phyloP scores from a whole-genome alignment of 2,113 vertebrate genomes.

The Tor tambroides region DNA sequence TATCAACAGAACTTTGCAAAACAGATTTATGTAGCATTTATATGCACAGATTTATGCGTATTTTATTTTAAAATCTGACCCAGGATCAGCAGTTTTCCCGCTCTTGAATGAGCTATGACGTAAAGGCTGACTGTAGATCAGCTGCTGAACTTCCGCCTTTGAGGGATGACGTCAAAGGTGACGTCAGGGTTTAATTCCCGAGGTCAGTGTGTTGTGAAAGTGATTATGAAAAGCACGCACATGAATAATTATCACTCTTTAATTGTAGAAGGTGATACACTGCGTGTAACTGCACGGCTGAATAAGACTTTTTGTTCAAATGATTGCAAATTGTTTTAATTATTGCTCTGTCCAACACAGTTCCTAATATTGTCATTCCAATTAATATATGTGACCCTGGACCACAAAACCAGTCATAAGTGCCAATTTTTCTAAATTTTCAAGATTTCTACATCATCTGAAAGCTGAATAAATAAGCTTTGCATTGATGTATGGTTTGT shows the following conservation, averaged over 20 bases:
- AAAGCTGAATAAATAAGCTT: too few species aligned
- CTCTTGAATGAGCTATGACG: background rate
- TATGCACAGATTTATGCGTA: background rate
- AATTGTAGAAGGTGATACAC: background rate
- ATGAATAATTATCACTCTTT: background rate
- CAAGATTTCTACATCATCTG: too few species aligned
- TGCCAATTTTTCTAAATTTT: too few species aligned
- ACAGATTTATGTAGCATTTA: background rate
- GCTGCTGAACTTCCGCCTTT: background rate
- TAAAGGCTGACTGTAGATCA: slow-evolving; percentile 30
- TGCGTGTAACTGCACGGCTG: background rate
- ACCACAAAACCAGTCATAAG: too few species aligned
- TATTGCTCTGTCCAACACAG: background rate
- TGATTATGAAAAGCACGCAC: background rate
- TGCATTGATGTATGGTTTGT: too few species aligned
- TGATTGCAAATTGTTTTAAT: background rate
- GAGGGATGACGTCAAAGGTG: background rate
- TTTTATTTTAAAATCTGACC: slow-evolving; percentile 20
- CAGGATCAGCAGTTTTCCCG: slow-evolving; percentile 17
- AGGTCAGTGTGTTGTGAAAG: background rate
- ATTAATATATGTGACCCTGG: too few species aligned
- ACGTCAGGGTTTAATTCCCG: background rate
- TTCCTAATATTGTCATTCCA: background rate
- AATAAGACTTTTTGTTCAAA: background rate
- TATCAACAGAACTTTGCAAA: background rate